Base-by-base conservation (phyloP, 1,140 invertebrate genomes). In the Dendrolimus punctatus region DNA sequence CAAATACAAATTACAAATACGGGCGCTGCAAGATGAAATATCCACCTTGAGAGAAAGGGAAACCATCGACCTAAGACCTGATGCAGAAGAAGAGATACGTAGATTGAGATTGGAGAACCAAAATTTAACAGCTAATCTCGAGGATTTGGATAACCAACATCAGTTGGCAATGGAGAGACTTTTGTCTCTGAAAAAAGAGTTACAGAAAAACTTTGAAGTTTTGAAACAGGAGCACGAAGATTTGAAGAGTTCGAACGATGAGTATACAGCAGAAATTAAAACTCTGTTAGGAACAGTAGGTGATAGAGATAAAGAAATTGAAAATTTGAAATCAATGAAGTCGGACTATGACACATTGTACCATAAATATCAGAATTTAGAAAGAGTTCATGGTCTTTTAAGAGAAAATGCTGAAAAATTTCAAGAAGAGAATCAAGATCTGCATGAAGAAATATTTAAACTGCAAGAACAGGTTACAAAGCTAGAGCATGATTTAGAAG, bases 101-200 rank as follows among this genome's bases (percentile, higher is more conserved):
- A 64, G 71, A 37, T 69, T 91, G 8, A 72, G 73, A 49, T 87
- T 86, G 62, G 89, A 88, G 63, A 91, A 92, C 64, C 79, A 81
- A 55, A 87, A 86, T 60, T 72, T 93, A 39, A 83, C 87, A 5
- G 64, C 58, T 5, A 92, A 89, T 57, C 82, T 95, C 39, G 92
- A 93, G 57, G 92, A 94, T 71, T 78, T 95, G 60, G 93, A 95
- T 69, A 86, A 72, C 44, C 93, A 95, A 72, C 92, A 95, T 69
- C 88, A 92, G 58, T 74, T 89, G 58, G 92, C 91, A 0, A 91
- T 93, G 78, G 91, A 92, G 49, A 88, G 89, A 68, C 63, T 93
- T 8, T 67, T 93, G 9, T 69, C 82, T 0, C 65, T 92, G n/a
- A 93, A 92, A 73, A 88, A 88, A 9, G 89, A 92, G 53, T 65